phyloP scores from a whole-genome alignment of 2,888 invertebrate species.

The Meiosimyza decipiens region DNA sequence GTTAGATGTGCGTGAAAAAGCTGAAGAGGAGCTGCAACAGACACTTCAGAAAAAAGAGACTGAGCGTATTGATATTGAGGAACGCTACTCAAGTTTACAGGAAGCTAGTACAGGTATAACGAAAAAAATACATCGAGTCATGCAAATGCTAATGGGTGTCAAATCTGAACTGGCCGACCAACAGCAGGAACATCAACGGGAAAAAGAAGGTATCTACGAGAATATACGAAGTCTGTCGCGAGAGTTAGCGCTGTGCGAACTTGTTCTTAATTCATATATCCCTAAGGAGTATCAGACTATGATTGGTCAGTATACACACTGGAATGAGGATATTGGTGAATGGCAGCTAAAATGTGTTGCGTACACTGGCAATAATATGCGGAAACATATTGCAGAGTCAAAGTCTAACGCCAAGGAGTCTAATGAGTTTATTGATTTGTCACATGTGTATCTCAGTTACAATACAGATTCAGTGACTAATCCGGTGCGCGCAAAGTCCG shows the following conservation, averaged over 20 bases:
- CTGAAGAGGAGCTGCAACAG: slow-evolving; percentile 83
- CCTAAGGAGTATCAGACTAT: slow-evolving; percentile 92
- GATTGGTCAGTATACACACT: slow-evolving; percentile 91
- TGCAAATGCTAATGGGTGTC: slow-evolving; percentile 85
- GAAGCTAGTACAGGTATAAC: slow-evolving; percentile 95
- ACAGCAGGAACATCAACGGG: slow-evolving; percentile 94
- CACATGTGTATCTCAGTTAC: slow-evolving; percentile 76
- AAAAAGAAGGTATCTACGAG: slow-evolving; percentile 96
- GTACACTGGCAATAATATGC: slow-evolving; percentile 99
- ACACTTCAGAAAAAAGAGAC: slow-evolving; percentile 91
- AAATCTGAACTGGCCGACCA: slow-evolving; percentile 87
- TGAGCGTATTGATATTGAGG: slow-evolving; percentile 92
- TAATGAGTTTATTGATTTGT: slow-evolving; percentile 72
- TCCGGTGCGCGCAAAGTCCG: slow-evolving; percentile 70
- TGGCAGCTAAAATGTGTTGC: slow-evolving; percentile 98
- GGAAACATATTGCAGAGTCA: slow-evolving; percentile 71
- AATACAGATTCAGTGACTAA: slow-evolving; percentile 71
- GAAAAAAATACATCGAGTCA: slow-evolving; percentile 90
- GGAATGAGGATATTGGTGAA: slow-evolving; percentile 99
- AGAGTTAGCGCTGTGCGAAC: slow-evolving; percentile 90
- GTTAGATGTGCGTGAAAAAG: slow-evolving; percentile 79
- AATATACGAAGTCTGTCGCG: slow-evolving; percentile 89
- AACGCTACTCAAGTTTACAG: slow-evolving; percentile 92
- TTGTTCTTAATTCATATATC: slow-evolving; percentile 92
- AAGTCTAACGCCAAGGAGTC: slow-evolving; percentile 67